Conservation (phyloP, 2,113 vertebrate genomes). For the Motacilla tschutschensis region DNA sequence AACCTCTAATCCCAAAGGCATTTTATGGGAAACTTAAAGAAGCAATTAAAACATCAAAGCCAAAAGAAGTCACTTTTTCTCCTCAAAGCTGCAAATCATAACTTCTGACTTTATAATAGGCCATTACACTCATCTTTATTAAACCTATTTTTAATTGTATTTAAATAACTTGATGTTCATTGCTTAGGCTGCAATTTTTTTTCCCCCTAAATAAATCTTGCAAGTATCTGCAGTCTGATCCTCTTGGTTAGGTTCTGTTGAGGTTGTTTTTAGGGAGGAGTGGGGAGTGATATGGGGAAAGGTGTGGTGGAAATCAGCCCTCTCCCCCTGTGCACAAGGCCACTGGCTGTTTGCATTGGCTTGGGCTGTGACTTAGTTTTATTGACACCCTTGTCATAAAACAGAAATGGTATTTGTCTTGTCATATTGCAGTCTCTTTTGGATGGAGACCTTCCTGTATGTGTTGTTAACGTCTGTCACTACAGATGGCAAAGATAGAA, state of each 20-base stretch:
- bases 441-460: not conserved
- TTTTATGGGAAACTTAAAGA: not conserved
- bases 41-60: not conserved
- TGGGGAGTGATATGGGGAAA: fast-evolving
- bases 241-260: not conserved
- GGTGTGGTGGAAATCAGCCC: not conserved
- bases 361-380: not conserved
- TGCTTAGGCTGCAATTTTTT: not conserved
- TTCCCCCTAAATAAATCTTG: not conserved
- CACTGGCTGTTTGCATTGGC: not conserved
- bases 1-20: not conserved
- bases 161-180: not conserved
- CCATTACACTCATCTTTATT: not conserved
- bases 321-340: not conserved
- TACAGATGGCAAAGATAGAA: not conserved
- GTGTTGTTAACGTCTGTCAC: not conserved
- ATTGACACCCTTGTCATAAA: not conserved
- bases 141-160: not conserved
- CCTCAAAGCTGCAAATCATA: not conserved
- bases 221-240: not conserved
- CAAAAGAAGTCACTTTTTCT: not conserved
- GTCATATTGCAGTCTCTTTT: not conserved
- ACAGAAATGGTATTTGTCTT: not conserved
- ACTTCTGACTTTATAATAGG: not conserved
- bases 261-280: not conserved